A percentile compares a stretch with the other conserved stretches of the same genome.
These are phyloP conservation scores for Thumatha senex DNA, from an alignment of 2,888 invertebrate species.

Conservation along the genomic window DNA sequence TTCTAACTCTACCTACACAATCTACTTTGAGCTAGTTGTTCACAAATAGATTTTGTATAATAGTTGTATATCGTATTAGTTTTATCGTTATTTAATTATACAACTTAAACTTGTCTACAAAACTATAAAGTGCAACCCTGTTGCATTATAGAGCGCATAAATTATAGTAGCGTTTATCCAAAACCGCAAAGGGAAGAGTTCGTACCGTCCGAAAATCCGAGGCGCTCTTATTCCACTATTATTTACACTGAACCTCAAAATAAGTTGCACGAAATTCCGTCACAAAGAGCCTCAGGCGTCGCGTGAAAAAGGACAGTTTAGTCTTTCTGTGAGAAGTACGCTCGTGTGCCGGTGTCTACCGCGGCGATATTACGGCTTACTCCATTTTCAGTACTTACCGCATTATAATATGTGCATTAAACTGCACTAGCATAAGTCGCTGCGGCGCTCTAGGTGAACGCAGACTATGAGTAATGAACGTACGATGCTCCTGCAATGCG, in stretches of 20 bases:
- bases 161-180: conserved; percentile 55
- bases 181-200: conserved; percentile 54
- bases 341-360: conserved; percentile 58
- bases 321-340: conserved; percentile 77
- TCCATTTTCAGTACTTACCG: conserved; percentile 74
- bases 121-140: conserved; percentile 47
- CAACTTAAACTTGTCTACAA: conserved; percentile 51
- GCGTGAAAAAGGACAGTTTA: conserved; percentile 80
- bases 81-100: conserved; percentile 41
- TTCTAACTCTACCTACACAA: conserved; percentile 67
- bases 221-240: conserved; percentile 65
- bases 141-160: conserved; percentile 49
- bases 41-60: conserved; percentile 35
- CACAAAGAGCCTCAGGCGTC: conserved; percentile 72
- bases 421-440: conserved; percentile 73
- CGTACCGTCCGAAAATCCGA: conserved; percentile 58
- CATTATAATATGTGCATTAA: conserved; percentile 82
- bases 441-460: conserved; percentile 57
- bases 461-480: conserved; percentile 80
- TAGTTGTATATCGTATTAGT: conserved; percentile 38
- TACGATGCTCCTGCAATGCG: conserved; percentile 79
- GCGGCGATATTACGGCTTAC: conserved; percentile 68
- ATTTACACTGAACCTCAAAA: conserved; percentile 70
- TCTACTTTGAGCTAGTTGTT: conserved; percentile 55
- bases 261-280: conserved; percentile 73